Evolutionary conservation across 2,888 invertebrate genomes (phyloP).

Genomic region (Drosophila basisetae): DNA sequence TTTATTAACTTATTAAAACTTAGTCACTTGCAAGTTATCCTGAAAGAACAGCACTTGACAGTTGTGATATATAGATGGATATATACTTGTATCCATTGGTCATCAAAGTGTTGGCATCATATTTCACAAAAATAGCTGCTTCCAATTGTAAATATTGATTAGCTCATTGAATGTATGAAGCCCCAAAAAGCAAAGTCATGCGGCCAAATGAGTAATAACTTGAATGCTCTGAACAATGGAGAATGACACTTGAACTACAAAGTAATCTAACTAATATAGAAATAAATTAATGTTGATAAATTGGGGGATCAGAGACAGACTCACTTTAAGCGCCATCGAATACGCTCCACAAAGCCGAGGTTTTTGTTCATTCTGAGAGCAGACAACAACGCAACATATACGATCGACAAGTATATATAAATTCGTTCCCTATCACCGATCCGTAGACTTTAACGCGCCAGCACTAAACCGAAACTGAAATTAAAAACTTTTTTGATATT

Average conservation of each 20-base stretch:
- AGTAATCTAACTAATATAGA: conserved; percentile 25
- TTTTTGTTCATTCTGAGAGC: conserved; percentile 74
- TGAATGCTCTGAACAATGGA: background rate
- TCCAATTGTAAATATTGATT: conserved; percentile 34
- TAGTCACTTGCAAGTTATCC: conserved; percentile 11
- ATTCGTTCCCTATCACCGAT: conserved; percentile 41
- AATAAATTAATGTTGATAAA: conserved; percentile 38
- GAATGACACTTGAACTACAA: conserved; percentile 4
- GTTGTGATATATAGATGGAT: background rate
- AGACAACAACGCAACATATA: conserved; percentile 7
- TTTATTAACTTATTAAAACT: background rate
- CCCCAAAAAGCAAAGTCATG: conserved; percentile 38
- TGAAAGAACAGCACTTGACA: conserved; percentile 17
- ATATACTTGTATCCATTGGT: conserved; percentile 7
- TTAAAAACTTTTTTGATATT: conserved; percentile 57
- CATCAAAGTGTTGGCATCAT: conserved; percentile 33
- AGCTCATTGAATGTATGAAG: conserved; percentile 28
- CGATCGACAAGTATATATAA: background rate
- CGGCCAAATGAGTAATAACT: conserved; percentile 22
- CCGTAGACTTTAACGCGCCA: conserved; percentile 66
- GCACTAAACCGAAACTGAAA: conserved; percentile 76
- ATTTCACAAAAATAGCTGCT: conserved; percentile 24
- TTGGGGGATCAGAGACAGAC: conserved; percentile 54
- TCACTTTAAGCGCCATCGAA: conserved; percentile 83
- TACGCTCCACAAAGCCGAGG: conserved; percentile 74